Percentiles rank a stretch among this genome's conserved stretches.
Conservation (phyloP, 2,113 vertebrate genomes). For the Seriola rivoliana region DNA sequence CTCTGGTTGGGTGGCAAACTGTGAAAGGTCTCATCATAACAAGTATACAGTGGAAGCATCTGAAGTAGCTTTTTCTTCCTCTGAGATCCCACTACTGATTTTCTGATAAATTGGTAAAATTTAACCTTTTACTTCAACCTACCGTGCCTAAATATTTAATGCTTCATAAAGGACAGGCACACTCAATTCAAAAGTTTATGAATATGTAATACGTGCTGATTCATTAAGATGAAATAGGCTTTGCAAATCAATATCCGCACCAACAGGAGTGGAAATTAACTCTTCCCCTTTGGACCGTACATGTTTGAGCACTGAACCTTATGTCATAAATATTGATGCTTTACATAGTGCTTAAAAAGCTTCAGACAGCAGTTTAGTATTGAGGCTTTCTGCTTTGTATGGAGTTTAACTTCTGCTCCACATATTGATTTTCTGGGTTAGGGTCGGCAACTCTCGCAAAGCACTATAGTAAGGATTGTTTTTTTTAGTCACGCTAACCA, state of each 20-base stretch:
- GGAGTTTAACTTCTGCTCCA: conserved; percentile 8
- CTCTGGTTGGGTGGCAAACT: conserved; percentile 31
- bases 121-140: neutral
- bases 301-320: conserved; percentile 11
- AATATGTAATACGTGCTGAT: conserved; percentile 17
- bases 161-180: neutral
- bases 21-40: neutral
- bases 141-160: neutral
- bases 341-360: conserved; percentile 18
- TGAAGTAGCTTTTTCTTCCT: neutral
- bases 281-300: neutral
- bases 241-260: neutral
- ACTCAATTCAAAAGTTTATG: neutral
- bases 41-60: neutral
- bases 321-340: conserved; percentile 45
- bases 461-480: neutral
- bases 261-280: neutral
- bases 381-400: neutral
- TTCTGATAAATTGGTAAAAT: neutral
- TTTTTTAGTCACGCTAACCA: neutral
- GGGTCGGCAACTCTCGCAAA: neutral
- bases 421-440: conserved; percentile 20
- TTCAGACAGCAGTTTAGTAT: neutral
- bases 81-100: conserved; percentile 11
- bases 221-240: conserved; percentile 1